These are phyloP conservation scores for Malurus elegans DNA, from an alignment of 2,113 vertebrate genomes.

Conservation along the genomic window DNA sequence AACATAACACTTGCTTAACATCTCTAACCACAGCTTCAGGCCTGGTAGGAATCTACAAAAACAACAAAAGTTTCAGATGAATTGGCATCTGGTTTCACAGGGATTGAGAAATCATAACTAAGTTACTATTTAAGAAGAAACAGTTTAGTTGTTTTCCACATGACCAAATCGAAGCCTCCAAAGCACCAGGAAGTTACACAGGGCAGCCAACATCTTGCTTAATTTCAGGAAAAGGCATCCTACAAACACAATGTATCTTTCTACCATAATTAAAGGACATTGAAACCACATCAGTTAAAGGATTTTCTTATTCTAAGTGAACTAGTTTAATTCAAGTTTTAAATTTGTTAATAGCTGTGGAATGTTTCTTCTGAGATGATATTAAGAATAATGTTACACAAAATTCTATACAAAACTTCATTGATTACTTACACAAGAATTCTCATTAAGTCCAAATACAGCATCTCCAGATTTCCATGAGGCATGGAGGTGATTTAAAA, in stretches of 20 bases:
- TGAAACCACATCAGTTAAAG: not conserved
- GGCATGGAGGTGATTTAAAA: not conserved
- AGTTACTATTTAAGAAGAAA: not conserved
- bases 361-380: not conserved
- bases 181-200: slow-evolving; percentile 30
- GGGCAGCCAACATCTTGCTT: not conserved
- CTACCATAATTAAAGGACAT: not conserved
- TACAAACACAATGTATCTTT: not conserved
- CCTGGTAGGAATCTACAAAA: not conserved
- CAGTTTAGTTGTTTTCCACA: slow-evolving; percentile 14
- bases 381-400: not conserved
- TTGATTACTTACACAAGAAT: not conserved
- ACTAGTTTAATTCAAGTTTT: not conserved
- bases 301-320: not conserved
- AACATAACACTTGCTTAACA: not conserved
- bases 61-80: not conserved
- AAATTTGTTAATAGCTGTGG: not conserved
- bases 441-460: not conserved
- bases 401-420: not conserved
- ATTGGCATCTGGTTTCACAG: not conserved
- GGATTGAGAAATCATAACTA: not conserved
- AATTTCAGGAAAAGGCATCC: not conserved
- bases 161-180: not conserved
- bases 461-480: not conserved
- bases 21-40: not conserved